phyloP scores from a whole-genome alignment of 2,797 vertebrate genomes.

The Thamnophis elegans region DNA sequence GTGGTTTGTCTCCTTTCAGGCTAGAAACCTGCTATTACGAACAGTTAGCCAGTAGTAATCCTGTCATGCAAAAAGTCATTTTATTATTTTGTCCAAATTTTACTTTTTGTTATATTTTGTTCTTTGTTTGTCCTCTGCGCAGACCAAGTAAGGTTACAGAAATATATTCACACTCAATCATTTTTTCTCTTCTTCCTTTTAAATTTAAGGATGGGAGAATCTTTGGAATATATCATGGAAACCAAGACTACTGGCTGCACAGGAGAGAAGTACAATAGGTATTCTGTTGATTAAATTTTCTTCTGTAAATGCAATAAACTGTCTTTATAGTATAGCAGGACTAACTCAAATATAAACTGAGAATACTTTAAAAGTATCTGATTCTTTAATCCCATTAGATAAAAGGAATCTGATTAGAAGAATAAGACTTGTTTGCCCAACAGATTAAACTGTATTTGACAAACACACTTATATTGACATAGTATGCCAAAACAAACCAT shows the following conservation, averaged over 20 bases:
- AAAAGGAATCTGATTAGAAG: neutral
- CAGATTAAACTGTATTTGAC: neutral
- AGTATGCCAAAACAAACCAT: neutral
- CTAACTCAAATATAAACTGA: neutral
- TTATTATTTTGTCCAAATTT: neutral
- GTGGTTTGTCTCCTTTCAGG: neutral
- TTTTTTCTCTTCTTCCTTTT: too few relatives aligned
- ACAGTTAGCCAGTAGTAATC: neutral
- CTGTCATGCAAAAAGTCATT: neutral
- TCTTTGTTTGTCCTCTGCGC: neutral
- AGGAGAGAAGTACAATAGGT: neutral
- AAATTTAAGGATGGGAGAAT: neutral
- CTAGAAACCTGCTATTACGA: neutral
- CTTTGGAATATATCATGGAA: neutral
- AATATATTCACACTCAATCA: neutral
- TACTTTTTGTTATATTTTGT: neutral
- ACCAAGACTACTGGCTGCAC: neutral
- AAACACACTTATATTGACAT: neutral
- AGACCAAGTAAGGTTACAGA: neutral
- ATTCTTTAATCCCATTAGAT: neutral
- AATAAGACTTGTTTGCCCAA: neutral
- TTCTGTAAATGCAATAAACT: neutral
- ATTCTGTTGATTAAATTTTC: neutral
- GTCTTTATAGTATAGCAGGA: neutral
- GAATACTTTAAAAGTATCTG: neutral